A percentile compares a stretch with the other conserved stretches of the same genome.
phyloP scores from a whole-genome alignment of 2,797 vertebrate species.

The Ctenosaura bakeri region DNA sequence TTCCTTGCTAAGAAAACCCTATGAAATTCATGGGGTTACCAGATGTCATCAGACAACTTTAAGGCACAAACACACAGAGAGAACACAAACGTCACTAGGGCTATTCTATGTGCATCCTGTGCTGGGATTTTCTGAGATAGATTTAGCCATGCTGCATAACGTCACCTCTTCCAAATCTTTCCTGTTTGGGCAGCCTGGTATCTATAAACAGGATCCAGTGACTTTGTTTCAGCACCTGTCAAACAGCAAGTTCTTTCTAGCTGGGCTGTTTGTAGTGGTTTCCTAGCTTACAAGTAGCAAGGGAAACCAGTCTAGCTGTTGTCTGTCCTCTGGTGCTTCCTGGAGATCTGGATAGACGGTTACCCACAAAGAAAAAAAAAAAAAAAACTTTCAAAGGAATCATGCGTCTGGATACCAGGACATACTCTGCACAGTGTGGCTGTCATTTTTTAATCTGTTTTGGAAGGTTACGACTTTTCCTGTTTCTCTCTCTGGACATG shows the following conservation, averaged over 20 bases:
- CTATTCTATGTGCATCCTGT: background rate
- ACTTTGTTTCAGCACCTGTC: conserved; percentile 53
- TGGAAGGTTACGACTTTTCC: conserved; percentile 30
- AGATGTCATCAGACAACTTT: too few relatives aligned
- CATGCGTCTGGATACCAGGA: background rate
- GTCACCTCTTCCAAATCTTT: conserved; percentile 49
- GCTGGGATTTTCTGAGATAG: conserved; percentile 35
- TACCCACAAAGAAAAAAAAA: conserved; percentile 39
- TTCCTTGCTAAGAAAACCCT: too few relatives aligned
- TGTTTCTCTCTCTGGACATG: conserved; percentile 13
- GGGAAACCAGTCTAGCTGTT: conserved; percentile 42
- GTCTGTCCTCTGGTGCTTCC: conserved; percentile 47
- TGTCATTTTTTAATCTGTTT: conserved; percentile 46
- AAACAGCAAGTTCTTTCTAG: conserved; percentile 31
- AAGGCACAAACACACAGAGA: too few relatives aligned
- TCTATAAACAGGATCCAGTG: conserved; percentile 9
- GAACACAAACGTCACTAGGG: background rate
- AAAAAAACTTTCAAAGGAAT: conserved; percentile 14
- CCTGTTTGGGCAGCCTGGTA: conserved; percentile 51
- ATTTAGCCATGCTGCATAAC: conserved; percentile 15
- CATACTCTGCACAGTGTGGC: background rate
- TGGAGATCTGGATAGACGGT: conserved; percentile 49
- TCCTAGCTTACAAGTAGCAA: conserved; percentile 55
- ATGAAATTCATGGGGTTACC: too few relatives aligned
- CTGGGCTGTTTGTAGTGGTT: background rate